phyloP scores from a whole-genome alignment of 2,113 vertebrate species.

The Brachyhypopomus gauderio region DNA sequence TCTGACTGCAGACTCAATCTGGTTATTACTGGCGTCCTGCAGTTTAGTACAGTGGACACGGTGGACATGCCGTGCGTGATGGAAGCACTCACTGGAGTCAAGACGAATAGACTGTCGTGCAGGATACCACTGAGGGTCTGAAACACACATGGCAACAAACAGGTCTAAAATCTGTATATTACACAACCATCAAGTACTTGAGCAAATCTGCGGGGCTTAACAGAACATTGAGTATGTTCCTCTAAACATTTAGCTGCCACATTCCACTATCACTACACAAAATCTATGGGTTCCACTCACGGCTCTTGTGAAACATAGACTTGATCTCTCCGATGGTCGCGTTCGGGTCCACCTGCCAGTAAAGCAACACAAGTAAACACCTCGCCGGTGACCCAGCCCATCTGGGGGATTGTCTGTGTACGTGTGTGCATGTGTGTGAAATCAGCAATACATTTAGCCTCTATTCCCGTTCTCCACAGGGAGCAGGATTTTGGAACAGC shows the following conservation, averaged over 20 bases:
- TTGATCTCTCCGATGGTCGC: slow-evolving; percentile 93
- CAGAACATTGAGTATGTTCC: too few relatives aligned
- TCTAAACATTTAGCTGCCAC: not conserved
- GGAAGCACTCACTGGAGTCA: slow-evolving; percentile 83
- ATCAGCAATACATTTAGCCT: slow-evolving; percentile 68
- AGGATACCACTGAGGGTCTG: slow-evolving; percentile 93
- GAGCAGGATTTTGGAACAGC: slow-evolving; percentile 60
- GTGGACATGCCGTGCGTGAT: not conserved
- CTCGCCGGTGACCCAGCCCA: not conserved
- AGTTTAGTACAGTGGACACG: not conserved
- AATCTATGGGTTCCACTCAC: slow-evolving; percentile 72
- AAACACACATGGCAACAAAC: slow-evolving; percentile 6
- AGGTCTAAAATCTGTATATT: not conserved
- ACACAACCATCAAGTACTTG: too few relatives aligned
- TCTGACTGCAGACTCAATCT: too few relatives aligned
- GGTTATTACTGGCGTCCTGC: too few relatives aligned
- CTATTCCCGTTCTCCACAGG: slow-evolving; percentile 48
- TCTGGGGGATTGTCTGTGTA: slow-evolving; percentile 13
- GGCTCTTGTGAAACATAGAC: slow-evolving; percentile 88
- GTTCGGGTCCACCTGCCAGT: slow-evolving; percentile 88
- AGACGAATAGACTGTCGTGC: slow-evolving; percentile 90
- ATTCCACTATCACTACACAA: not conserved
- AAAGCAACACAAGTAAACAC: slow-evolving; percentile 34
- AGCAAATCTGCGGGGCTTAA: too few relatives aligned
- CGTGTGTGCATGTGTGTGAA: slow-evolving; percentile 15